Conservation (phyloP, 2,113 vertebrate genomes). For the Hassar affinis region DNA sequence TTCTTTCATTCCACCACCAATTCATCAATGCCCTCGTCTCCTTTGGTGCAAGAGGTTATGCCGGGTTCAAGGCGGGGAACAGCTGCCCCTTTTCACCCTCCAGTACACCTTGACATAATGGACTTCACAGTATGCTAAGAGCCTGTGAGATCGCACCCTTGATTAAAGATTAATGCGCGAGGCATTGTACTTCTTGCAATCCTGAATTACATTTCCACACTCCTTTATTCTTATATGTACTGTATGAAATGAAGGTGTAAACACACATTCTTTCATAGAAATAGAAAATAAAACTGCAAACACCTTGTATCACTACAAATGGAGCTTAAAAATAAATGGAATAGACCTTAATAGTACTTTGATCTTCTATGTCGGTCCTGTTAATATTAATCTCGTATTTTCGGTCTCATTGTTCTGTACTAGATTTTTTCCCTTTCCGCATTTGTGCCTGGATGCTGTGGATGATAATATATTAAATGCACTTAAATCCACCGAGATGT, state of each 20-base stretch:
- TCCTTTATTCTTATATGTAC: not conserved
- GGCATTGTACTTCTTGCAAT: slow-evolving; percentile 5
- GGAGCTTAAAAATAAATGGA: not conserved
- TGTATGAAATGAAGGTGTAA: not conserved
- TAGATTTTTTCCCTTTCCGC: not conserved
- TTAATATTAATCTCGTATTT: not conserved
- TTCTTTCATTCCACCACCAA: slow-evolving; percentile 42
- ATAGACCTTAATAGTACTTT: not conserved
- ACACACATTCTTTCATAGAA: not conserved
- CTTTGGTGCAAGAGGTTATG: not conserved
- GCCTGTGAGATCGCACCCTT: slow-evolving; percentile 22
- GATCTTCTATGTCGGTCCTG: not conserved
- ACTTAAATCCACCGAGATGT: slow-evolving; percentile 21
- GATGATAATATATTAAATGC: slow-evolving; percentile 26
- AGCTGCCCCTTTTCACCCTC: slow-evolving; percentile 26
- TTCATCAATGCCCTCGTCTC: slow-evolving; percentile 46
- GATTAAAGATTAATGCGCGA: slow-evolving; percentile 63
- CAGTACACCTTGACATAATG: not conserved
- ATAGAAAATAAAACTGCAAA: not conserved
- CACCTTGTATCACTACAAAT: not conserved
- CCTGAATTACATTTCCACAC: not conserved
- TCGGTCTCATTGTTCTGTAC: not conserved
- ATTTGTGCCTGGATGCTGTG: not conserved
- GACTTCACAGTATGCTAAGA: not conserved
- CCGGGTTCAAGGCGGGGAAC: slow-evolving; percentile 12